These are phyloP conservation scores for Melospiza georgiana DNA, from an alignment of 2,113 vertebrate species.

Conservation along the genomic window DNA sequence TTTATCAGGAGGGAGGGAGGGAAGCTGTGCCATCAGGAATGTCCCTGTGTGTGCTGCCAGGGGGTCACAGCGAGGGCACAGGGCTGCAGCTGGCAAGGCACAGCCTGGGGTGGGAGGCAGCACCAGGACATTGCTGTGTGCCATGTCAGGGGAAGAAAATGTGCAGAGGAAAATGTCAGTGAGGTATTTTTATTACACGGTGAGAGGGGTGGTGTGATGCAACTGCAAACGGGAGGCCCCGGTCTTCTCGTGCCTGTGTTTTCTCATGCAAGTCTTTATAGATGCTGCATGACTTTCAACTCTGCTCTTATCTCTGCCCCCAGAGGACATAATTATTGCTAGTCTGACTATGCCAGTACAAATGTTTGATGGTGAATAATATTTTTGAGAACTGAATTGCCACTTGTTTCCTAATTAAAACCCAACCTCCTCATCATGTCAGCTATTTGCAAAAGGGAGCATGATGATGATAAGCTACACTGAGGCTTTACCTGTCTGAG, in stretches of 20 bases:
- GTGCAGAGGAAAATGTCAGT: not conserved
- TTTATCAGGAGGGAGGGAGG: not conserved
- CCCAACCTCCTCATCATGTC: not conserved
- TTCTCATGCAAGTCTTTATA: not conserved
- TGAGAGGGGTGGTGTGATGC: not conserved
- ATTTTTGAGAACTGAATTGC: not conserved
- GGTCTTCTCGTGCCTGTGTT: not conserved
- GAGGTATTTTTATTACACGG: not conserved
- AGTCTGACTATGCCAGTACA: not conserved
- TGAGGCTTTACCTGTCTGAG: not conserved
- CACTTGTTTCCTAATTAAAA: conserved; percentile 24
- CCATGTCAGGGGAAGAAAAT: not conserved
- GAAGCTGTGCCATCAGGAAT: not conserved
- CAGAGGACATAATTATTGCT: not conserved
- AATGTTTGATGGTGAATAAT: not conserved
- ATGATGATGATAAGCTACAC: not conserved
- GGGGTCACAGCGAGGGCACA: not conserved
- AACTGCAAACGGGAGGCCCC: not conserved
- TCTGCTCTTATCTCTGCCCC: not conserved
- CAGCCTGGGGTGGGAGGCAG: not conserved
- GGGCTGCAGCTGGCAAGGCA: not conserved
- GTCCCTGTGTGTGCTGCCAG: not conserved
- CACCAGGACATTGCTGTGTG: not conserved
- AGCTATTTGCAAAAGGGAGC: not conserved
- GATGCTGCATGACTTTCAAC: not conserved